Base-by-base conservation (phyloP, 2,113 vertebrate genomes). In the Gorilla gorilla region DNA sequence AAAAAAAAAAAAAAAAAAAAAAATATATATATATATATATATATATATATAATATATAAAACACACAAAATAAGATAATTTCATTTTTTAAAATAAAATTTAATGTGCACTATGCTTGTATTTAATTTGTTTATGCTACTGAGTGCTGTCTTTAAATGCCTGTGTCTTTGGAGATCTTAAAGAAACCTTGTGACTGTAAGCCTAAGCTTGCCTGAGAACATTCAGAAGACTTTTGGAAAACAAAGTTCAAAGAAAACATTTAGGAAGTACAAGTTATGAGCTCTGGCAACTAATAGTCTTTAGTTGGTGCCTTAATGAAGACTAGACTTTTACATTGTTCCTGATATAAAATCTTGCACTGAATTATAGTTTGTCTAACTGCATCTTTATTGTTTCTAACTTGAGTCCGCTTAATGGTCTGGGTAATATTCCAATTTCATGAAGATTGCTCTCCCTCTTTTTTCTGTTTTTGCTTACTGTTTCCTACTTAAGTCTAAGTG, bases 31-130 rank as follows among this genome's bases (percentile, higher is more conserved):
- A 27, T 61, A 61, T 12, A 61, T 30, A 30, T 61, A 30, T 18
- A 52, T 0, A 59, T 11, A 59, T 59, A 9, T 5, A 27, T 3
- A 25, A 0, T 1, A 43, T 43, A 43, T 43, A 43, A 6, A 43
- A 55, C 3, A 35, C 4, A 80, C 59, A 72, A 92, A 43, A 38
- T 6, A 73, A 6, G 12, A 35, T 23, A 1, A 72, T 72, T 97
- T 80, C 32, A 78, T 32, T 35, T 48, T 89, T 94, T 52, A 80
- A 91, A 30, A 80, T 38, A 86, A 92, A 40, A 40, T 90, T 50
- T 81, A 85, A 35, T 59, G 8, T 76, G 22, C 6, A 2, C 35
- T 50, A 79, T 64, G 2, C 20, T 48, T 35, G 0, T 73, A 66
- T 93, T 76, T 83, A 45, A 72, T 88, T 59, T 84, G 4, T 75